Evolutionary conservation across 30 jellyfish, hydroid and myxozoan genomes (phyloP), one percentile per base, ranked within the genome.

Genomic region (Aurelia sp.): DNA sequence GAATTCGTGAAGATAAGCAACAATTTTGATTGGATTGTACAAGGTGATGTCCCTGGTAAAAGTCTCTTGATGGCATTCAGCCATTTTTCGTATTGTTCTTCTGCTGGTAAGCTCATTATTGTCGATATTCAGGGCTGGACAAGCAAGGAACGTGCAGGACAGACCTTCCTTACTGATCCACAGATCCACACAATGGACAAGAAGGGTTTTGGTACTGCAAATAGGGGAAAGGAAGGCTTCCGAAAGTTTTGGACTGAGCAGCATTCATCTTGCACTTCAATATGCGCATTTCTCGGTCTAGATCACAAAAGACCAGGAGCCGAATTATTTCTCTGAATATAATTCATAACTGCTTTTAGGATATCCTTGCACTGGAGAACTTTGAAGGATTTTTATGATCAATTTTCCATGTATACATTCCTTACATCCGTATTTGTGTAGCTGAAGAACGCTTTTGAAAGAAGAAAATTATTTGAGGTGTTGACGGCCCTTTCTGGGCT

Each of bases 81-180:
- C 84, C 95, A 86, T 64, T 86, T 86, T 59, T 71, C 95, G 4
- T 86, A 5, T 72, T 74, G 61, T 30, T 20, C 84, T 9, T 73
- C 95, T 15, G 51, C 63, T 50, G 89, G 95, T 12, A 75, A 75
- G 58, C 76, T 59, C 4, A 51, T 86, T 51, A 76, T 86, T 21
- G 95, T 86, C 48, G 95, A 86, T 52, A 86, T 86, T 63, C 95
- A 86, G 35, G 95, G 95, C 40, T 66, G 89, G 95, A 84, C 93
- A 18, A 84, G 81, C 66, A 52, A 60, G 19, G 93, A 84, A 52
- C 41, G 52, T 61, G 71, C 71, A 18, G 93, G 93, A 12, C 87
- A 61, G 63, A 84, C 87, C 11, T 84, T 30, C 44, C 87, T 84
- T 17, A 84, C 93, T 33, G 93, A 84, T 75, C 93, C 93, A 41